Evolutionary conservation across 2,888 invertebrate species (phyloP).

Genomic region (Slavum lentiscoides): DNA sequence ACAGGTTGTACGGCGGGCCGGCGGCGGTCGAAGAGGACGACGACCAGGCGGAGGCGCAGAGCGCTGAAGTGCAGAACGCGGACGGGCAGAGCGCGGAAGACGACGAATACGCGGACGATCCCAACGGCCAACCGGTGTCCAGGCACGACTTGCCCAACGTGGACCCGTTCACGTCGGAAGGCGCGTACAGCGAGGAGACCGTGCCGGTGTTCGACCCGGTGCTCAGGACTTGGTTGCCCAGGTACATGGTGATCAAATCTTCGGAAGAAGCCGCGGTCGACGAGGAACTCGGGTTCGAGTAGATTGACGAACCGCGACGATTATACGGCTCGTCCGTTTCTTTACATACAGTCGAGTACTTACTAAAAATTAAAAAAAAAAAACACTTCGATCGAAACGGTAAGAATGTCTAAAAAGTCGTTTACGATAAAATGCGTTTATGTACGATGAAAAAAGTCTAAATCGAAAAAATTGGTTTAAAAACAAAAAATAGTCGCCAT

Average conservation of each 20-base stretch:
- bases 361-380: no score
- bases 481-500: no score
- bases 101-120: conserved; percentile 70
- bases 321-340: no score
- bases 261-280: conserved; percentile 73
- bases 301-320: background rate
- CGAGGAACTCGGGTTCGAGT: conserved; percentile 58
- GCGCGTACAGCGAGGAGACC: conserved; percentile 71
- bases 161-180: conserved; percentile 63
- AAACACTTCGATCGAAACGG: no score
- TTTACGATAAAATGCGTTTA: no score
- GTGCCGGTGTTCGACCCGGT: conserved; percentile 68
- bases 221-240: conserved; percentile 69
- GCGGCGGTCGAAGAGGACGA: conserved; percentile 57
- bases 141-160: conserved; percentile 61
- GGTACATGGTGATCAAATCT: conserved; percentile 71
- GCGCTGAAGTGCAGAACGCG: conserved; percentile 60
- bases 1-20: conserved; percentile 57
- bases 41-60: conserved; percentile 57
- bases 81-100: conserved; percentile 62
- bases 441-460: no score
- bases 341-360: no score
- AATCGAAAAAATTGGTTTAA: no score
- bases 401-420: no score
- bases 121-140: conserved; percentile 69